phyloP scores from a whole-genome alignment of 2,797 vertebrate genomes.

The Cheirogaleus major region DNA sequence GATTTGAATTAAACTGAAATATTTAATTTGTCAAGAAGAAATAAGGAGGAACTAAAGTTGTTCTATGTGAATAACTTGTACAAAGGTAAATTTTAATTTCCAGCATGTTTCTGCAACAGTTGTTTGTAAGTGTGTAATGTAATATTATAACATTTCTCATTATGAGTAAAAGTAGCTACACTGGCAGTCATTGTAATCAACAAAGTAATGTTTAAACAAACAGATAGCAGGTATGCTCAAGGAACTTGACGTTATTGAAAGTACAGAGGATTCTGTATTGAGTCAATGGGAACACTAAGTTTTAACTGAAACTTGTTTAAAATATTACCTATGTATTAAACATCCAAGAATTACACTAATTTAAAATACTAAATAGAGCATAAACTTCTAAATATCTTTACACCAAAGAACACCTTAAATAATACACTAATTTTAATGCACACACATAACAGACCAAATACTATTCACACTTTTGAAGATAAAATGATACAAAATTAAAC shows the following conservation, averaged over 20 bases:
- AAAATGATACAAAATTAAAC: slow-evolving; percentile 76
- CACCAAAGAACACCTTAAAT: slow-evolving; percentile 79
- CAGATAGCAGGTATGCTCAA: slow-evolving; percentile 75
- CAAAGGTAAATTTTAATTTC: not conserved
- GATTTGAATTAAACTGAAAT: not conserved
- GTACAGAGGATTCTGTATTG: slow-evolving; percentile 76
- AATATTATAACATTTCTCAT: slow-evolving; percentile 74
- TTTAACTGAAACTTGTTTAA: not conserved
- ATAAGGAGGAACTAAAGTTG: not conserved
- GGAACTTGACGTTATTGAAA: slow-evolving; percentile 78
- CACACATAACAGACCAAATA: slow-evolving; percentile 68
- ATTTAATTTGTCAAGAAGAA: not conserved
- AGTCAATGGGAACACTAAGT: slow-evolving; percentile 77
- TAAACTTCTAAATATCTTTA: slow-evolving; percentile 79
- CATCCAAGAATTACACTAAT: not conserved
- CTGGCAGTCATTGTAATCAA: slow-evolving; percentile 80
- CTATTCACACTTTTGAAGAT: slow-evolving; percentile 63
- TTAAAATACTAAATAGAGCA: slow-evolving; percentile 25
- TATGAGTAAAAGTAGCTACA: slow-evolving; percentile 77
- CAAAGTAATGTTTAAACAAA: slow-evolving; percentile 72
- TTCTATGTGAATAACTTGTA: not conserved
- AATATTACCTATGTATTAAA: not conserved
- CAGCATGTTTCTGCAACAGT: slow-evolving; percentile 57
- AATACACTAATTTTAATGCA: slow-evolving; percentile 75
- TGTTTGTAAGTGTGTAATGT: slow-evolving; percentile 65